These are phyloP conservation scores for Heliconius charithonia DNA, from an alignment of 2,888 invertebrate species.

Conservation along the genomic window DNA sequence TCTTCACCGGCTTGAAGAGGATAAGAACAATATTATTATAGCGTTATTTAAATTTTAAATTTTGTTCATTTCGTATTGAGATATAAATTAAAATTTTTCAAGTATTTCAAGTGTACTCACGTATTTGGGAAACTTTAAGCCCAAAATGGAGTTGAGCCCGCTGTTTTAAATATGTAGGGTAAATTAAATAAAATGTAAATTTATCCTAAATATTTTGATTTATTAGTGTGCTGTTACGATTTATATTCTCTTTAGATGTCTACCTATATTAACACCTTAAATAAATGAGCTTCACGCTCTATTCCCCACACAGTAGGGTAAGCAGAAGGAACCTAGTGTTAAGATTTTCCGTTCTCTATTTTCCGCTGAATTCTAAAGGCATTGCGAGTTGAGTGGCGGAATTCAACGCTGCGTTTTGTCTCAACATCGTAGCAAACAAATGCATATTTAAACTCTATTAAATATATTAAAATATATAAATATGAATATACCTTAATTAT, in stretches of 20 bases:
- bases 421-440: too few relatives aligned
- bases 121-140: conserved; percentile 15
- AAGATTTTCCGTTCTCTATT: too few relatives aligned
- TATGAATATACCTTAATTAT: too few relatives aligned
- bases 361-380: not conserved
- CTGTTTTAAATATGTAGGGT: conserved; percentile 1
- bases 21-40: conserved; percentile 45
- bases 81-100: conserved; percentile 41
- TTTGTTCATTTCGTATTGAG: conserved; percentile 35
- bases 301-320: too few relatives aligned
- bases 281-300: not conserved
- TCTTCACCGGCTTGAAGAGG: conserved; percentile 52
- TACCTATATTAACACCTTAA: not conserved
- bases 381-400: not conserved
- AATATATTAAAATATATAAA: too few relatives aligned
- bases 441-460: too few relatives aligned
- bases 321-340: too few relatives aligned
- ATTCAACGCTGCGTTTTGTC: too few relatives aligned
- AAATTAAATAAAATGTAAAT: not conserved
- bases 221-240: not conserved
- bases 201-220: not conserved
- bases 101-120: conserved; percentile 41
- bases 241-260: not conserved
- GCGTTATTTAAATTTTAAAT: conserved; percentile 43
- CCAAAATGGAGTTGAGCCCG: not conserved